Evolutionary conservation across 2,113 vertebrate species (phyloP), one percentile per base, ranked within the genome.

Genomic region (Pterocles burchelli): DNA sequence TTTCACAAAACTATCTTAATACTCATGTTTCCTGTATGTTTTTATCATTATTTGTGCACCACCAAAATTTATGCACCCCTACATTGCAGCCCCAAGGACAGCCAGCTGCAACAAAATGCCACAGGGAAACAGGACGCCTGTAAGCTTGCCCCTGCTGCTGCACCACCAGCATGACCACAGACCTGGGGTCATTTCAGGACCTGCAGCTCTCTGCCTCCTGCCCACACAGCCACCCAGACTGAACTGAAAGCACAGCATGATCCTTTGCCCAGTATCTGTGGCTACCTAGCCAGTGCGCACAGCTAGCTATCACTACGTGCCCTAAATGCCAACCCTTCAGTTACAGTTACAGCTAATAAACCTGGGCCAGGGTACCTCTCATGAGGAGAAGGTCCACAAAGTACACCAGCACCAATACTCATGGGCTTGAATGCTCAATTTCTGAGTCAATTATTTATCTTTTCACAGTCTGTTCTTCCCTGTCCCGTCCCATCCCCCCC

Each of bases 241-340:
- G 68, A 49, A 41, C 2, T 0, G 3, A 58, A 10, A 70, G 68
- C 55, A 26, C 74, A 15, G 59, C 28, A 12, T 11, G 10, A 55
- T 3, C 52, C 38, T 3, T 3, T 24, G 59, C 22, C 0, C 0
- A 9, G 2, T 8, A 13, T 0, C 41, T 22, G 38, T 1, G 48
- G 6, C 61, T 45, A 8, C 29, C 8, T 1, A 11, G 57, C 0
- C 8, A 61, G 9, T 0, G 25, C 0, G 2, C 18, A 2, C 1
- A 22, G 34, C 31, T 10, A n/a, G 54, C 5, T 8, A 11, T 8
- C 36, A 6, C 2, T 16, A 22, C 0, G 0, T 17, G 68, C 31
- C 34, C 55, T 4, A 3, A 49, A 28, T 0, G 11, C 8, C 49
- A 54, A 1, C 4, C 36, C 1, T 12, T n/a, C 46, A 22, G 31